Evolutionary conservation across 2,888 invertebrate genomes (phyloP).

Genomic region (Torymus auratus): DNA sequence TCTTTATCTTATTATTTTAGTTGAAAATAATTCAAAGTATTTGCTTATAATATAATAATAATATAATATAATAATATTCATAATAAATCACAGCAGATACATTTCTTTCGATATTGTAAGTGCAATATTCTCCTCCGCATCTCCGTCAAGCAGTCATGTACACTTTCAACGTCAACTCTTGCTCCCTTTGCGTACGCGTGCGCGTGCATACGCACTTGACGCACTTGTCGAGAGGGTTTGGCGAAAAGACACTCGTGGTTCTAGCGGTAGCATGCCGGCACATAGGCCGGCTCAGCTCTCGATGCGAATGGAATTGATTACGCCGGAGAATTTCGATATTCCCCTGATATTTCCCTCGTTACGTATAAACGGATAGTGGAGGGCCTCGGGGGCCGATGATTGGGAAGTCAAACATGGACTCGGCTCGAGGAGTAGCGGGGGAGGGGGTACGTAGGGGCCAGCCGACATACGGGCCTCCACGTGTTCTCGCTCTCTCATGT

Average conservation of each 20-base stretch:
- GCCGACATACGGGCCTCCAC: constrained; percentile 60
- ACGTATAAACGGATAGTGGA: constrained; percentile 52
- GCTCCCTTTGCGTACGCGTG: not conserved
- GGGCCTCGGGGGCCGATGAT: constrained; percentile 58
- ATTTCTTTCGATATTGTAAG: no score
- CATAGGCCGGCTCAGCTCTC: constrained; percentile 1
- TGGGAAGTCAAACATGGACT: constrained; percentile 63
- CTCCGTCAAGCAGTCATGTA: not conserved
- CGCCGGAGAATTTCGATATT: constrained; percentile 56
- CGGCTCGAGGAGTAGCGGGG: constrained; percentile 36
- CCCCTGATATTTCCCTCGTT: constrained; percentile 57
- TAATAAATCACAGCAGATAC: no score
- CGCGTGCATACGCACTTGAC: not conserved
- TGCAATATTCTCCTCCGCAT: no score
- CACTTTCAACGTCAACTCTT: constrained; percentile 13
- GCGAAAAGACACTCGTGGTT: constrained; percentile 41
- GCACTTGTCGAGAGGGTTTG: not conserved
- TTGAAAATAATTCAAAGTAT: no score
- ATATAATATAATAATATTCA: no score
- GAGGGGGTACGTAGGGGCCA: constrained; percentile 47
- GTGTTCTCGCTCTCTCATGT: constrained; percentile 3
- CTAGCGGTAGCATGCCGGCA: not conserved
- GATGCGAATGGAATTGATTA: constrained; percentile 54
- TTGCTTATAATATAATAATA: no score
- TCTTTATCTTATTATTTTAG: no score